These are phyloP conservation scores for Pyrgilauda ruficollis DNA, from an alignment of 2,113 vertebrate genomes.

Conservation along the genomic window DNA sequence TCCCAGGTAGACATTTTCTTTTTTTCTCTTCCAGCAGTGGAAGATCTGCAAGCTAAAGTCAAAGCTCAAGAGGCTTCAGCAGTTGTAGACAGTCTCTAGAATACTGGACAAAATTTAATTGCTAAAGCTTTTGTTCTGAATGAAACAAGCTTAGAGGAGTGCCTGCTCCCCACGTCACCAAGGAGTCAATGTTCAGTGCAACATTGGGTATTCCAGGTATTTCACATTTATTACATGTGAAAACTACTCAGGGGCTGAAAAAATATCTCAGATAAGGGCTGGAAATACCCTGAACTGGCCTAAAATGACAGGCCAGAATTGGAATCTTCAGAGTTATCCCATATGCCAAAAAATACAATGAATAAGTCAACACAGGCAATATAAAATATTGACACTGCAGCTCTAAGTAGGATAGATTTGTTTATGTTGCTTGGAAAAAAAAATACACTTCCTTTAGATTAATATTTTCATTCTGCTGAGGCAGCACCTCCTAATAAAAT, in stretches of 20 bases:
- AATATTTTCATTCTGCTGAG: conserved; percentile 44
- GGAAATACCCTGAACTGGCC: neutral
- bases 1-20: neutral
- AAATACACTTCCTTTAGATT: conserved; percentile 18
- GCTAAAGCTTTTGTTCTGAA: neutral
- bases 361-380: conserved; percentile 6
- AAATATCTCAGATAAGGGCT: neutral
- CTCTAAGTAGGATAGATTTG: conserved; percentile 37
- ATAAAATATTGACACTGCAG: conserved; percentile 38
- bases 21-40: neutral
- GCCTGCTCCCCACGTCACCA: neutral
- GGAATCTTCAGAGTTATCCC: neutral
- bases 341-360: conserved; percentile 9
- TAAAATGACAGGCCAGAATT: neutral
- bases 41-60: neutral
- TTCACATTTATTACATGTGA: neutral
- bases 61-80: neutral
- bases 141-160: neutral
- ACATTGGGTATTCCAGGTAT: neutral
- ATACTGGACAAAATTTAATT: neutral
- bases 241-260: neutral
- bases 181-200: neutral
- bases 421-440: conserved; percentile 1
- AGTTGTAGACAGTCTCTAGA: neutral
- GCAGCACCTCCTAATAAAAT: conserved; percentile 17